Evolutionary conservation across 2,797 vertebrate genomes (phyloP), one percentile per base, ranked within the genome.

Genomic region (Borostomias antarcticus): DNA sequence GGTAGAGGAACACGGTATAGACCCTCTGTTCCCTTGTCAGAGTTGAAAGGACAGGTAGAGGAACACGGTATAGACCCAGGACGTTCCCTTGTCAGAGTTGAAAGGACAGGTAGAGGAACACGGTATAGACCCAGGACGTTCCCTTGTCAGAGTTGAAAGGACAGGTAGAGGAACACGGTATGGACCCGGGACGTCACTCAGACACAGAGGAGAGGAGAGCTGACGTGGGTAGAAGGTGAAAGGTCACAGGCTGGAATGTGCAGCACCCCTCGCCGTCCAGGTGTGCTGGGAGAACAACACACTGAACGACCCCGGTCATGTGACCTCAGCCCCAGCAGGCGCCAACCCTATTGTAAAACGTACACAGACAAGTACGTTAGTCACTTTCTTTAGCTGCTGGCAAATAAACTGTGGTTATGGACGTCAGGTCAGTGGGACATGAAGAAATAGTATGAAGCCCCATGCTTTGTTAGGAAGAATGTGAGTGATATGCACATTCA

Each of bases 181-280:
- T 17, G n/a, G 40, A n/a, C n/a, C n/a, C n/a, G n/a, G n/a, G n/a
- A n/a, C n/a, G n/a, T n/a, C n/a, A n/a, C n/a, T n/a, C n/a, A n/a
- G n/a, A n/a, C 35, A 35, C 48, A 67, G 47, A 40, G 72, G 58
- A 78, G 72, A 77, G 40, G 68, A 80, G 77, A n/a, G n/a, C n/a
- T n/a, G n/a, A n/a, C 75, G 71, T 72, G 67, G 81, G 66, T 21
- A 21, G 37, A 43, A 66, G 77, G 80, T 89, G 72, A 79, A 32
- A 66, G 81, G 73, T 84, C 81, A 64, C 28, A 0, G 52, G 40
- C 19, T 74, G 80, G 77, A 85, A 89, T 83, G 80, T 47, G 61
- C 73, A 47, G 2, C 78, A 77, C 70, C 67, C 17, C 13, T 79
- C 71, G 62, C 75, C 58, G 43, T 70, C 82, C 87, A 88, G 84